Base-by-base conservation (phyloP, 2,113 vertebrate genomes). In the Vidua macroura region DNA sequence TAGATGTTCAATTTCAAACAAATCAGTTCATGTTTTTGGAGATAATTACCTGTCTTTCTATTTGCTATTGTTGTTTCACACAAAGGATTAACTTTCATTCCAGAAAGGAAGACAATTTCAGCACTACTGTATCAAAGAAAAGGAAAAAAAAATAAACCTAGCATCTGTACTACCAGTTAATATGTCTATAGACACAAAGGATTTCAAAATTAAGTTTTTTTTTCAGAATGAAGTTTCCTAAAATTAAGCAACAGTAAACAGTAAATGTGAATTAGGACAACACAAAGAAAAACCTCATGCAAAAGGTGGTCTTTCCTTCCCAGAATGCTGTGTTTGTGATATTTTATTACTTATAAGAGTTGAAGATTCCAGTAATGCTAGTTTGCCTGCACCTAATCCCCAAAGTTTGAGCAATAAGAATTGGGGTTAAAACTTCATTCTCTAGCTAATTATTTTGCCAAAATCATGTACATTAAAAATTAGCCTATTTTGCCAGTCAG, bases 41-140 rank as follows among this genome's bases (percentile, higher is more conserved):
- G 95, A 93, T 94, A 96, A 96, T 96, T 96, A 92, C 88, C 93
- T 93, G 86, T 88, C 93, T 94, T 95, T 96, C 74, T 92, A 73
- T 93, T 91, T 96, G 59, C 67, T 95, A 85, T 93, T 95, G 81
- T 95, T 94, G 86, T 92, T 96, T 95, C 60, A 79, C 75, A 95
- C 68, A 95, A 91, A 96, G 80, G 60, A 95, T 92, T 94, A 95
- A 86, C 49, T 94, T 94, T 88, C 53, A 48, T 80, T 97, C 46
- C 41, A 93, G 59, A 94, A 95, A 88, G 53, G 72, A 86, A 96
- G 80, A 96, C 80, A 93, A 86, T 89, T 79, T 96, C 86, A 93
- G 44, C 77, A 84, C 23, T 93, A 84, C 55, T 58, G 31, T 88
- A 90, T 86, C 81, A 96, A 91, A 92, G 75, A 81, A 94, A 93